phyloP scores from a whole-genome alignment of 2,888 invertebrate genomes.

The Hoplodrina ambigua region DNA sequence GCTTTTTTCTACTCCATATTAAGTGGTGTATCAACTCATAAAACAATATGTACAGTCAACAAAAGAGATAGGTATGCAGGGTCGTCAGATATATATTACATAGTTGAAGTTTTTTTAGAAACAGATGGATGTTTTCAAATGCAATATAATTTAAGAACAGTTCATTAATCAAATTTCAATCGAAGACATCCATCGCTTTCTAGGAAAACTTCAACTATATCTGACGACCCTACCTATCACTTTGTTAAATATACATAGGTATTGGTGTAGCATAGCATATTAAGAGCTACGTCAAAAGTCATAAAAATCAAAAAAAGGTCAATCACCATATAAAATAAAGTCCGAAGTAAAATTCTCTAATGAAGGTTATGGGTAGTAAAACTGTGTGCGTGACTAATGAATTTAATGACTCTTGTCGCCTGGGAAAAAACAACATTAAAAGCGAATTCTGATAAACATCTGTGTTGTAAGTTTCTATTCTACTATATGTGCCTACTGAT shows the following conservation, averaged over 20 bases:
- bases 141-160: too few species aligned
- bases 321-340: conserved; percentile 42
- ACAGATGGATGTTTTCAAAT: too few species aligned
- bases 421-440: conserved; percentile 57
- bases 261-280: not conserved
- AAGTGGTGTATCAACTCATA: too few species aligned
- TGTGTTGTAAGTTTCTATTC: conserved; percentile 48
- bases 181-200: too few species aligned
- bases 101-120: too few species aligned
- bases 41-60: not conserved
- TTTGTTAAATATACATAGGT: not conserved
- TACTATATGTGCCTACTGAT: conserved; percentile 30
- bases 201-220: too few species aligned
- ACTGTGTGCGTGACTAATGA: conserved; percentile 57
- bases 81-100: too few species aligned
- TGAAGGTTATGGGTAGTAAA: conserved; percentile 47
- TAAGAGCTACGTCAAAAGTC: not conserved
- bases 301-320: conserved; percentile 27
- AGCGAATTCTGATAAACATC: conserved; percentile 56
- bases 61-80: too few species aligned
- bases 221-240: too few species aligned
- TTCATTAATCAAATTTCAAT: too few species aligned
- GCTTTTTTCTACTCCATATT: too few species aligned
- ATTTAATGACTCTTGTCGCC: conserved; percentile 59
- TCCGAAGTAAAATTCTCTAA: conserved; percentile 27